Percentiles rank a stretch among this genome's conserved stretches.
These are phyloP conservation scores for Carcina quercana DNA, from an alignment of 2,888 invertebrate species.

Conservation along the genomic window DNA sequence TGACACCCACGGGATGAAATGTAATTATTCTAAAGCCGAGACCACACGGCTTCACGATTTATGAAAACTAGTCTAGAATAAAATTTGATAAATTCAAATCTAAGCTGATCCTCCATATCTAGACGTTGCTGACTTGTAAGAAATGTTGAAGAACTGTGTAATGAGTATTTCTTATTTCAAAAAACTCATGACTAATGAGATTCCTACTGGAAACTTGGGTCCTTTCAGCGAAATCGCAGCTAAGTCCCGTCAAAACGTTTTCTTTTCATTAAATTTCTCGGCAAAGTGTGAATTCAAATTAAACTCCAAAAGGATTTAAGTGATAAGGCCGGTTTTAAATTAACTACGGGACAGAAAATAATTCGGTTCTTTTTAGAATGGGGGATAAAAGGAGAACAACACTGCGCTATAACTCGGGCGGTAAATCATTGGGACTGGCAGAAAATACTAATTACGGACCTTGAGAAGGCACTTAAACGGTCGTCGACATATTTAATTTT, in stretches of 20 bases:
- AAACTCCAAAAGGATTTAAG: conserved; percentile 28
- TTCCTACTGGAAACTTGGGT: background rate
- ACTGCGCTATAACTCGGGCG: conserved; percentile 38
- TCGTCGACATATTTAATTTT: conserved; percentile 37
- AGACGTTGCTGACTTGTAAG: no score
- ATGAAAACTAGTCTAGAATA: no score
- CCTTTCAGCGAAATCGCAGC: conserved; percentile 1
- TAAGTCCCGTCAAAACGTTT: background rate
- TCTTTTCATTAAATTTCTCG: conserved; percentile 1
- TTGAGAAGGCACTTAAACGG: conserved; percentile 35
- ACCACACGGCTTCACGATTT: no score
- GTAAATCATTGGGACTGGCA: conserved; percentile 45
- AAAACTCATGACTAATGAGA: background rate
- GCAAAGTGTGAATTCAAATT: conserved; percentile 13
- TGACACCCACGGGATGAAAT: no score
- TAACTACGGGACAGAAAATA: conserved; percentile 30
- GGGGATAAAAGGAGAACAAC: conserved; percentile 19
- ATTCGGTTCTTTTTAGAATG: conserved; percentile 30
- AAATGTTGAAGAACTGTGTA: no score
- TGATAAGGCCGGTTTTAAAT: conserved; percentile 39
- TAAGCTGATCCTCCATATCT: no score
- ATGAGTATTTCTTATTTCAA: background rate
- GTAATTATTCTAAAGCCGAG: no score
- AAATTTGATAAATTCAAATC: no score
- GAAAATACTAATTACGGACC: conserved; percentile 55